Percentiles rank a stretch among this genome's conserved stretches.
Conservation (phyloP, 2,888 invertebrate genomes). For the Steinernema carpocapsae region DNA sequence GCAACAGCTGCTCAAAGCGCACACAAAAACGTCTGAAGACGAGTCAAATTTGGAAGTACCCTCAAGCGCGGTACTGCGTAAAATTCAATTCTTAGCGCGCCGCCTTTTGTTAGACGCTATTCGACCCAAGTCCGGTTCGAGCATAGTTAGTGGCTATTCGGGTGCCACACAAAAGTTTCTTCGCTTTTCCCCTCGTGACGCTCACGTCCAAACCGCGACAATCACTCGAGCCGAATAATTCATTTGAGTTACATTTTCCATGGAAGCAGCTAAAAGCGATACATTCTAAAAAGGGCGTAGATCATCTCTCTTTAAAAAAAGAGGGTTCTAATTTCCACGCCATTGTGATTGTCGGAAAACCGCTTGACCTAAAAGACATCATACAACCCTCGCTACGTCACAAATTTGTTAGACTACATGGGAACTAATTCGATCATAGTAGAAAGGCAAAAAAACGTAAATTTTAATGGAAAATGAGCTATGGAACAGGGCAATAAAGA, state of each 20-base stretch:
- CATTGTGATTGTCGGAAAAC: too few relatives aligned
- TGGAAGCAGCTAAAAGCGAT: conserved; percentile 5
- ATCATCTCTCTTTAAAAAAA: too few relatives aligned
- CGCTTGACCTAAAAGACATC: too few relatives aligned
- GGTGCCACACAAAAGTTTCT: conserved; percentile 16
- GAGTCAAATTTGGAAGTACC: not conserved
- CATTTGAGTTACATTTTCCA: conserved; percentile 23
- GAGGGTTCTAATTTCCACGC: too few relatives aligned
- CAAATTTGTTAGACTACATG: too few relatives aligned
- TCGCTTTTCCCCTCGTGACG: too few relatives aligned
- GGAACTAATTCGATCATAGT: too few relatives aligned
- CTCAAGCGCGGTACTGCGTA: not conserved
- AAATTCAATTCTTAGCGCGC: conserved; percentile 17
- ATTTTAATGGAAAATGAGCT: too few relatives aligned
- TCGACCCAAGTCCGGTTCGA: conserved; percentile 23
- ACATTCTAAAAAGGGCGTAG: not conserved
- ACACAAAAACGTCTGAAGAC: conserved; percentile 12
- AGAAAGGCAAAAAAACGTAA: too few relatives aligned
- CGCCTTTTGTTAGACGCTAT: conserved; percentile 34
- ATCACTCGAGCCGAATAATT: conserved; percentile 16
- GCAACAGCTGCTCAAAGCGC: not conserved
- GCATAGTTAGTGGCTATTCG: conserved; percentile 33
- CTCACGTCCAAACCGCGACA: not conserved
- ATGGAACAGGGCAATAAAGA: too few relatives aligned
- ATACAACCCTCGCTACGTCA: too few relatives aligned